Percentiles rank a stretch among this genome's conserved stretches.
Evolutionary conservation across 2,888 invertebrate genomes (phyloP).

Genomic region (Plagodis dolabraria): DNA sequence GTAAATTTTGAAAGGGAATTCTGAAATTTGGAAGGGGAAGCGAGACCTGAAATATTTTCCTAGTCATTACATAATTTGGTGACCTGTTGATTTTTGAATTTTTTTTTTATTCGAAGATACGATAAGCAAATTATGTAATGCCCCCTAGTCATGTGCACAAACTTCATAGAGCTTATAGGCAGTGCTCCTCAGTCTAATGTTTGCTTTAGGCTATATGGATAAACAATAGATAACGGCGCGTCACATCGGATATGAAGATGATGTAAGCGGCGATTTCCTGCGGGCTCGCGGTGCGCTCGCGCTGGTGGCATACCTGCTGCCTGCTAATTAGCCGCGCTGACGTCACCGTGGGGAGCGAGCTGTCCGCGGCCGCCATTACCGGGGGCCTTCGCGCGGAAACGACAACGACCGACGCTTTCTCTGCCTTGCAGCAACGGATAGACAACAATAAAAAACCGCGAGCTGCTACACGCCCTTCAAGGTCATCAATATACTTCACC

Average conservation of each 20-base stretch:
- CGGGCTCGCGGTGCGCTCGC: slow-evolving; percentile 54
- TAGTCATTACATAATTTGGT: no score
- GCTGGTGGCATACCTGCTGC: slow-evolving; percentile 57
- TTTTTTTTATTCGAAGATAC: no score
- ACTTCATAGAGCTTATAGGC: not conserved
- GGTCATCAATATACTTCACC: slow-evolving; percentile 39
- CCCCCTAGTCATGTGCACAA: no score
- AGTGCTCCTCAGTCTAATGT: slow-evolving; percentile 4
- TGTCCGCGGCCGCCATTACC: slow-evolving; percentile 66
- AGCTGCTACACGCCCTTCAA: slow-evolving; percentile 51
- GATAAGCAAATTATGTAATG: no score
- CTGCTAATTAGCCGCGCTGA: slow-evolving; percentile 76
- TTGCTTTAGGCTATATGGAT: slow-evolving; percentile 17
- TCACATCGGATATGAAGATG: slow-evolving; percentile 68
- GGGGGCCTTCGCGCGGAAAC: slow-evolving; percentile 80
- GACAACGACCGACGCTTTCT: slow-evolving; percentile 82
- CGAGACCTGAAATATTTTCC: no score
- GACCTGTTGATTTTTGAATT: no score
- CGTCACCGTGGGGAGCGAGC: slow-evolving; percentile 71
- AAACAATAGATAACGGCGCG: slow-evolving; percentile 58
- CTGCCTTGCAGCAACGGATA: slow-evolving; percentile 55
- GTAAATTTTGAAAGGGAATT: no score
- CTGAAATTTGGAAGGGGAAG: no score
- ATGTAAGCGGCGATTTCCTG: slow-evolving; percentile 80
- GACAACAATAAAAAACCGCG: slow-evolving; percentile 30